Percentiles rank a stretch among this genome's conserved stretches.
phyloP scores from a whole-genome alignment of 1,140 invertebrate genomes.

The Physella acuta region DNA sequence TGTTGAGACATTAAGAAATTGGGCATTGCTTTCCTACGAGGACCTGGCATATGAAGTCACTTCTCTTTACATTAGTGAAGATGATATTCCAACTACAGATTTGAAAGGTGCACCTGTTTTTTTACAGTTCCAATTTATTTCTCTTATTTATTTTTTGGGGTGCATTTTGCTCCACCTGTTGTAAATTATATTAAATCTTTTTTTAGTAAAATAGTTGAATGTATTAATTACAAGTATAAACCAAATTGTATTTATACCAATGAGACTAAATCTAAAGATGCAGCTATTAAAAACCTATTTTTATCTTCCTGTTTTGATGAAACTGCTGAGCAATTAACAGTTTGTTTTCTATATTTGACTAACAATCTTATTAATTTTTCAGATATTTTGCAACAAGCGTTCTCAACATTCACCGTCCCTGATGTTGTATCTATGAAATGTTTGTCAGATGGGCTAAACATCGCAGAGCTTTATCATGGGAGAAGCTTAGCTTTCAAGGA shows the following conservation, averaged over 20 bases:
- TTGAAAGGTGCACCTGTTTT: slow-evolving; percentile 45
- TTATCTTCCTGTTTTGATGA: not conserved
- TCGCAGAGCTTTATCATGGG: slow-evolving; percentile 63
- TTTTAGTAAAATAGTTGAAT: no score
- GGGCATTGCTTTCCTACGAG: slow-evolving; percentile 55
- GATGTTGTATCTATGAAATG: slow-evolving; percentile 48
- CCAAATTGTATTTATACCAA: no score
- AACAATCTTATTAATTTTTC: slow-evolving; percentile 19
- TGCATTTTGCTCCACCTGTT: no score
- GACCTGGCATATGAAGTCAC: slow-evolving; percentile 58
- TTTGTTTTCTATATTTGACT: not conserved
- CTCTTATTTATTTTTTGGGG: no score
- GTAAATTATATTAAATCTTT: no score
- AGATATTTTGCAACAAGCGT: slow-evolving; percentile 53
- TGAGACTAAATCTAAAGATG: no score
- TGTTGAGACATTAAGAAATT: slow-evolving; percentile 46
- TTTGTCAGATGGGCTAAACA: slow-evolving; percentile 49
- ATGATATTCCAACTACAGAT: slow-evolving; percentile 57
- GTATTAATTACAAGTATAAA: no score
- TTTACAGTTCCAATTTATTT: no score
- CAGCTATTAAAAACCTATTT: no score
- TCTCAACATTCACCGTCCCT: slow-evolving; percentile 45
- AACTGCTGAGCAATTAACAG: not conserved
- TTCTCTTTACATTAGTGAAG: slow-evolving; percentile 53
- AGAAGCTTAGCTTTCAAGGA: slow-evolving; percentile 64